Conservation (phyloP, 2,797 vertebrate genomes). For the Sebastiscus tertius region DNA sequence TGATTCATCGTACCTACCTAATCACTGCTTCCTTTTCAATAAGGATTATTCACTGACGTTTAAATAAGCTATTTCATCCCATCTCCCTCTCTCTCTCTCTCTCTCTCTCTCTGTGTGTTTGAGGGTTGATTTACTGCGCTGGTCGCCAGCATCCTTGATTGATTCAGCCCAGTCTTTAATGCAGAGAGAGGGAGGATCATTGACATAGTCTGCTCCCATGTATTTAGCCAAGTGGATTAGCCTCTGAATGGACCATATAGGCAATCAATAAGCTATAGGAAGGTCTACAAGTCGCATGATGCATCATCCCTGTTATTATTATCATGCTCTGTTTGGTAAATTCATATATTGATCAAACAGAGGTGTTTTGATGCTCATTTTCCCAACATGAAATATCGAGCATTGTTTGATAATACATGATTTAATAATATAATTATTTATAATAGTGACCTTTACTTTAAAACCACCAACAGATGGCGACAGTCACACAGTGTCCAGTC, state of each 20-base stretch:
- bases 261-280: constrained; percentile 48
- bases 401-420: neutral
- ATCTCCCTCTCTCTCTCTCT: neutral
- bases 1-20: constrained; percentile 18
- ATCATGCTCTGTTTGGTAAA: neutral
- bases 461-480: constrained; percentile 76
- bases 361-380: neutral
- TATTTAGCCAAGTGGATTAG: constrained; percentile 64
- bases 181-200: constrained; percentile 40
- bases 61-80: constrained; percentile 22
- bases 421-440: neutral
- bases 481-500: constrained; percentile 44
- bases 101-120: too few relatives aligned
- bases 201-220: constrained; percentile 42
- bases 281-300: neutral
- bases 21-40: constrained; percentile 15
- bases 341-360: neutral
- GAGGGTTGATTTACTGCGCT: constrained; percentile 52
- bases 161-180: constrained; percentile 51
- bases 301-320: constrained; percentile 17
- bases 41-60: constrained; percentile 10
- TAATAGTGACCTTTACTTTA: neutral
- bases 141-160: constrained; percentile 40
- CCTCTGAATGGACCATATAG: constrained; percentile 34
- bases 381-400: neutral